A percentile compares a stretch with the other conserved stretches of the same genome.
Conservation (phyloP, 2,888 invertebrate genomes). For the Tachina lurida region DNA sequence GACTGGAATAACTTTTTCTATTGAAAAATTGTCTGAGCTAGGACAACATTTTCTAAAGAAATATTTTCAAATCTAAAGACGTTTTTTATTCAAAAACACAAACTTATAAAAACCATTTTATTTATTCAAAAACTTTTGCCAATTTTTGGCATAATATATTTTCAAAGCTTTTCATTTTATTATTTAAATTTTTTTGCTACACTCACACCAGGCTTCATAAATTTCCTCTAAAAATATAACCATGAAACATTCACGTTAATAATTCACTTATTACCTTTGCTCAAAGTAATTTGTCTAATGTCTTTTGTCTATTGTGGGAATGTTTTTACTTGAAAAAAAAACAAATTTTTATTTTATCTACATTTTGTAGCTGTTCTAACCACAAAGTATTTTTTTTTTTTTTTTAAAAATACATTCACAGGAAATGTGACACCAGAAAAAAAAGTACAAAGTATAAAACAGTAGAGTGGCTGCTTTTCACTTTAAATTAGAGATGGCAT, state of each 20-base stretch:
- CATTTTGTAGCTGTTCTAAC: constrained; percentile 50
- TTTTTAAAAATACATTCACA: constrained; percentile 40
- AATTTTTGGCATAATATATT: neutral
- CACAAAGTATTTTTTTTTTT: constrained; percentile 38
- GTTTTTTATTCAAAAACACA: too few species aligned
- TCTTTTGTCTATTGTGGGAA: constrained; percentile 47
- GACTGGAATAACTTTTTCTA: too few species aligned
- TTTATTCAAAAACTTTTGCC: neutral
- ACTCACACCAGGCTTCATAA: neutral
- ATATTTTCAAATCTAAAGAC: too few species aligned
- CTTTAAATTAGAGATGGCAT: neutral
- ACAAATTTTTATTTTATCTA: neutral
- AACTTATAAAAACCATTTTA: neutral
- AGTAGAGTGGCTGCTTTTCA: constrained; percentile 9
- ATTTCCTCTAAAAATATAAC: neutral
- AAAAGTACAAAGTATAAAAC: neutral
- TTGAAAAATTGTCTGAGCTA: too few species aligned
- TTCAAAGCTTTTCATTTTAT: neutral
- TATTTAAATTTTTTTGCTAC: neutral
- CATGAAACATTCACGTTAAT: neutral
- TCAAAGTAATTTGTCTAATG: constrained; percentile 45
- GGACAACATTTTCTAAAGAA: too few species aligned
- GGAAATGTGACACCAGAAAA: constrained; percentile 68
- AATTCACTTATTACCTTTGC: constrained; percentile 20
- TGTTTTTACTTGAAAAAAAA: constrained; percentile 8